Base-by-base conservation (phyloP, 2,797 vertebrate species). In the Bradypus variegatus region DNA sequence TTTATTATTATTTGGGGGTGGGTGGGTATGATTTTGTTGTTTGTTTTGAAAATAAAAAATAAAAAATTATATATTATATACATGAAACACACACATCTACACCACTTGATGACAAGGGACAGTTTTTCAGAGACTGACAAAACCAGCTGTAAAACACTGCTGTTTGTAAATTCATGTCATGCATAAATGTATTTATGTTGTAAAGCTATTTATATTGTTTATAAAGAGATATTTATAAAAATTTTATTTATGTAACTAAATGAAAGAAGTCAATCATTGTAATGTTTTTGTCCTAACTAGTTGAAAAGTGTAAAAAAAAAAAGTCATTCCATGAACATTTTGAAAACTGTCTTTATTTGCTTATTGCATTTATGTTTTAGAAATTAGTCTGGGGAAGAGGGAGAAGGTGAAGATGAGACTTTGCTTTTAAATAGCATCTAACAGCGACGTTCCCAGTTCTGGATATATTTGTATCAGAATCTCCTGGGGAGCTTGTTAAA, bases 171-270 rank as follows among this genome's bases (percentile, higher is more conserved):
- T 98, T 98, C 98, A 98, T 98, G 98, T 99, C 98, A 98, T 98
- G 98, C 99, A 98, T 99, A 98, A 98, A 99, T 99, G 98, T 99
- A 99, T 99, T 99, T 99, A 99, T 99, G 99, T 99, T 99, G 98
- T 97, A 98, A 99, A 99, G 98, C 98, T 99, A 99, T 99, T 99
- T 99, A 99, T 99, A 99, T 98, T 99, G 99, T 99, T 99, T 99
- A 99, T 99, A 99, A 99, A 99, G 98, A 99, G 98, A 98, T 99
- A 99, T 99, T 99, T 99, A 99, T 99, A 99, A 99, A 98, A 98
- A 97, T 98, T 98, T 98, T 99, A 99, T 99, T 99, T 99, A 99
- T 99, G 99, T 99, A 99, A 99, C 98, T 98, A 98, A 99, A 99
- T 97, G 98, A 98, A 98, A 98, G 98, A 97, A 98, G 98, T 98